Percentiles rank a stretch among this genome's conserved stretches.
Evolutionary conservation across 2,888 invertebrate genomes (phyloP).

Genomic region (Pristionchus fissidentatus): DNA sequence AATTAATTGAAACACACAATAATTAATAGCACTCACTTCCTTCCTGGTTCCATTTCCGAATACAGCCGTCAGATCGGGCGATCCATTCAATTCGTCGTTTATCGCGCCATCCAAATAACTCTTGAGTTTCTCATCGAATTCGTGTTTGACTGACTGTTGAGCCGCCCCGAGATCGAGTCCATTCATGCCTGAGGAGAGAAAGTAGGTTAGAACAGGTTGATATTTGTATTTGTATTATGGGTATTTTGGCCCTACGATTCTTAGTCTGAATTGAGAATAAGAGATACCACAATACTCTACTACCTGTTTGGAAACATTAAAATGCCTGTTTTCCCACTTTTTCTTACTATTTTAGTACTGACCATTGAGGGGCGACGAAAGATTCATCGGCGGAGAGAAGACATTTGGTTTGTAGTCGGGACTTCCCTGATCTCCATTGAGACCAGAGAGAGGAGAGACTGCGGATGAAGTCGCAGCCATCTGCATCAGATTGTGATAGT

Average conservation of each 20-base stretch:
- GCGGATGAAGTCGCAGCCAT: constrained; percentile 45
- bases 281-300: too few relatives aligned
- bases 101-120: constrained; percentile 26
- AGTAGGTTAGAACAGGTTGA: background rate
- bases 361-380: constrained; percentile 42
- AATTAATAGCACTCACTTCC: constrained; percentile 8
- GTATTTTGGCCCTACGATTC: too few relatives aligned
- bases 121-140: constrained; percentile 46
- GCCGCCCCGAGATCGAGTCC: background rate
- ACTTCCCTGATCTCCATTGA: constrained; percentile 41
- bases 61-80: constrained; percentile 19
- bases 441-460: constrained; percentile 4
- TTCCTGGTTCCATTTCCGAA: constrained; percentile 23
- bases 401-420: constrained; percentile 48
- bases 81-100: constrained; percentile 12
- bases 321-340: too few relatives aligned
- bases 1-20: background rate
- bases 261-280: too few relatives aligned
- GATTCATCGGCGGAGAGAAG: constrained; percentile 25
- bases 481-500: constrained; percentile 58
- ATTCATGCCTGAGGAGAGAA: background rate
- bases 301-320: too few relatives aligned
- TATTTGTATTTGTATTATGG: too few relatives aligned
- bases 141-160: constrained; percentile 1
- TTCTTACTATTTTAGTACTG: too few relatives aligned